These are phyloP conservation scores for Ennomos erosarius DNA, from an alignment of 2,888 invertebrate species.

Conservation along the genomic window DNA sequence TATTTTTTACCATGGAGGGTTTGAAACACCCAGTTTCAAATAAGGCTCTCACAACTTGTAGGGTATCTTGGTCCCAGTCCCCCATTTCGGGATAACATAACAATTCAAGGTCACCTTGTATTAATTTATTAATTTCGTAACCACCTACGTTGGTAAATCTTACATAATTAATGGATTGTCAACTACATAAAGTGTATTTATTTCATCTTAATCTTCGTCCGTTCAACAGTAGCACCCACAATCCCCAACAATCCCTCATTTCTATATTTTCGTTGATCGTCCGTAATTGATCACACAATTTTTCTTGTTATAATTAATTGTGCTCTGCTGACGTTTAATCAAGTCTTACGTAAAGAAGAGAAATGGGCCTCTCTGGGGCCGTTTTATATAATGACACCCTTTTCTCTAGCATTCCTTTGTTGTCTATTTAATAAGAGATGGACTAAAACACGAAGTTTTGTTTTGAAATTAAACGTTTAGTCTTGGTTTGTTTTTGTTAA, in stretches of 20 bases:
- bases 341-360: conserved; percentile 28
- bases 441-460: not conserved
- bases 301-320: conserved; percentile 60
- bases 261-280: conserved; percentile 44
- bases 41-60: too few relatives aligned
- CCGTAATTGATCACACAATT: conserved; percentile 61
- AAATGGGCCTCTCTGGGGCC: conserved; percentile 27
- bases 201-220: not conserved
- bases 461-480: conserved; percentile 4
- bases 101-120: too few relatives aligned
- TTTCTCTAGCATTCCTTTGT: conserved; percentile 28
- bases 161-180: too few relatives aligned
- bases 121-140: too few relatives aligned
- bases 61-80: too few relatives aligned
- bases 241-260: conserved; percentile 45
- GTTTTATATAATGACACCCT: conserved; percentile 36
- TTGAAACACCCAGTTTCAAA: too few relatives aligned
- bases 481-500: conserved; percentile 1
- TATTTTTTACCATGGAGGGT: too few relatives aligned
- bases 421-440: conserved; percentile 20
- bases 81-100: too few relatives aligned
- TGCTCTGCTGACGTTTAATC: conserved; percentile 51
- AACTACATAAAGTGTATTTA: too few relatives aligned
- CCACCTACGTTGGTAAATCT: too few relatives aligned
- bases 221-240: conserved; percentile 32